A percentile compares a stretch with the other conserved stretches of the same genome.
Evolutionary conservation across 2,888 invertebrate species (phyloP).

Genomic region (Anaspis maculata): DNA sequence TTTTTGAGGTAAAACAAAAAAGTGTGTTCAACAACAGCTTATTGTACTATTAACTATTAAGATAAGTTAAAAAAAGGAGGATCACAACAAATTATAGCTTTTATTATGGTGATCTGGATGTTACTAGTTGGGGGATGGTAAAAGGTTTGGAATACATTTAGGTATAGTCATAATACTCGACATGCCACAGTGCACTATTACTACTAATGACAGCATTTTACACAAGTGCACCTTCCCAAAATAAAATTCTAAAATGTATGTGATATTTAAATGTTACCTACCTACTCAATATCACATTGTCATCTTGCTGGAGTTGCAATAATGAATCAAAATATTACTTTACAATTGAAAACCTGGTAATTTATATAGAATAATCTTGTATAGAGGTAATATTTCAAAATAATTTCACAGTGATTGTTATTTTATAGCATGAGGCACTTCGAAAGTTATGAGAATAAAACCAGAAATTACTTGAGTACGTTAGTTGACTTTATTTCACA

Average conservation of each 20-base stretch:
- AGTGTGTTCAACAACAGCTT: not conserved
- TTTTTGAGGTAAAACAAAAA: constrained; percentile 3
- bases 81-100: no score
- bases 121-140: no score
- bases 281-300: not conserved
- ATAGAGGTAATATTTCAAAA: not conserved
- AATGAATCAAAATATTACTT: not conserved
- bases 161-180: no score
- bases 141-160: no score
- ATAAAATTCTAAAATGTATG: constrained; percentile 40
- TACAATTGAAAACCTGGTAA: no score
- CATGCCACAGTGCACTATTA: constrained; percentile 15
- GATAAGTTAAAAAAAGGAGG: no score
- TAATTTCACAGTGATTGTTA: no score
- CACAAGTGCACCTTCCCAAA: constrained; percentile 41
- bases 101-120: no score
- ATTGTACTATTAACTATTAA: constrained; percentile 12
- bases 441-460: no score
- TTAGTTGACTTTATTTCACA: no score
- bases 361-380: not conserved
- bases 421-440: no score
- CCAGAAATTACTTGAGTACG: no score
- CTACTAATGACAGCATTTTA: constrained; percentile 15
- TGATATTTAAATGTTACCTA: constrained; percentile 28
- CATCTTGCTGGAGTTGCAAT: not conserved